Evolutionary conservation across 1,140 invertebrate species (phyloP).

Genomic region (Papilio polytes): DNA sequence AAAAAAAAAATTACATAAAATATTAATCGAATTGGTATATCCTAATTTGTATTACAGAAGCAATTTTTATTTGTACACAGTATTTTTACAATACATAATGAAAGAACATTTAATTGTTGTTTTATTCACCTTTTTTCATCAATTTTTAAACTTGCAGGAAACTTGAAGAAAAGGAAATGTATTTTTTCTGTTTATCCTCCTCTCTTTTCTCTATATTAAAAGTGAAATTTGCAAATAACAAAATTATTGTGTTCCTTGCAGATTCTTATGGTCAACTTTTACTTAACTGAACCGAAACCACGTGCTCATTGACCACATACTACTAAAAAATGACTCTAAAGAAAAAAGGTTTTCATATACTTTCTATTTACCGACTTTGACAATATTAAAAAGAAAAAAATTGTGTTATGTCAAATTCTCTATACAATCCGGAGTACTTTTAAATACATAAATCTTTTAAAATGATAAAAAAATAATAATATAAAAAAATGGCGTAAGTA

Average conservation of each 20-base stretch:
- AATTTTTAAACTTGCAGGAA: not conserved
- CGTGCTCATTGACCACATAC: not conserved
- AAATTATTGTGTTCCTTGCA: too few species aligned
- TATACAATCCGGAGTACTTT: not conserved
- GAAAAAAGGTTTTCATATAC: not conserved
- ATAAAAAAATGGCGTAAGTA: constrained; percentile 58
- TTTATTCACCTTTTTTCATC: not conserved
- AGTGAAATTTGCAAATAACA: not conserved
- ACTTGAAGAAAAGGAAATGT: not conserved
- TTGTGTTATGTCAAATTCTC: not conserved
- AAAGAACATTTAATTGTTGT: constrained; percentile 6
- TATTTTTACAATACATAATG: constrained; percentile 23
- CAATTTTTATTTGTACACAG: constrained; percentile 12
- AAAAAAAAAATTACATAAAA: not conserved
- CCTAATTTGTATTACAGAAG: not conserved
- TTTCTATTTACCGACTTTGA: not conserved
- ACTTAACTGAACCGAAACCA: not conserved
- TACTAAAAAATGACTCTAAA: not conserved
- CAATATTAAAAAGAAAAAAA: constrained; percentile 6
- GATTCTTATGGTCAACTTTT: not conserved
- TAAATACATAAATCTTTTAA: constrained; percentile 34
- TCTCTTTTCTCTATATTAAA: not conserved
- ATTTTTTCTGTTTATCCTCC: too few species aligned
- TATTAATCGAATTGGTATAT: not conserved
- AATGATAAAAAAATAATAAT: constrained; percentile 47